Conservation (phyloP, 1,140 invertebrate species). For the Heliconius himera region DNA sequence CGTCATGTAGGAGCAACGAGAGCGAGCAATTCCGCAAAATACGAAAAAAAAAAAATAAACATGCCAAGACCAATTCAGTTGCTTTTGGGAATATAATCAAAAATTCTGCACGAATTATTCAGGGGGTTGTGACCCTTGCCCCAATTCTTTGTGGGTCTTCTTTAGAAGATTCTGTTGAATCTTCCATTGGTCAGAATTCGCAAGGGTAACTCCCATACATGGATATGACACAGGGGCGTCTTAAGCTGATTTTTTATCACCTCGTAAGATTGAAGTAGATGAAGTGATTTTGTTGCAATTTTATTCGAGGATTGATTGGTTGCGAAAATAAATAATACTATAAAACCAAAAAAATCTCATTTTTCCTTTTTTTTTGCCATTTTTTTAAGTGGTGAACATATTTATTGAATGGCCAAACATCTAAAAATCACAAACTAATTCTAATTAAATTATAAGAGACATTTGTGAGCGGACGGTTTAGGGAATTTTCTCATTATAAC, state of each 20-base stretch:
- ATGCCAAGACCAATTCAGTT: constrained; percentile 39
- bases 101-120: constrained; percentile 45
- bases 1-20: neutral
- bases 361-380: no score
- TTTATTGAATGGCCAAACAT: no score
- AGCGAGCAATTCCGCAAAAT: constrained; percentile 30
- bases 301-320: neutral
- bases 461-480: no score
- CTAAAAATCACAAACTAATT: no score
- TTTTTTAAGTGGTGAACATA: no score
- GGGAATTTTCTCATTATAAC: no score
- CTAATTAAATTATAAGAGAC: no score
- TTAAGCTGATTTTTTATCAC: constrained; percentile 26
- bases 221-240: constrained; percentile 53
- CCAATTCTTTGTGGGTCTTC: constrained; percentile 57
- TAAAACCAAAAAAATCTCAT: no score
- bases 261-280: neutral
- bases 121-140: constrained; percentile 48
- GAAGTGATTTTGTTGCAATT: neutral
- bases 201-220: constrained; percentile 62
- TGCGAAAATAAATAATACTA: neutral
- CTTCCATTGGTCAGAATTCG: constrained; percentile 59
- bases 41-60: constrained; percentile 30
- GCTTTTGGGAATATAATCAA: constrained; percentile 48
- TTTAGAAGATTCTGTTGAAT: constrained; percentile 50